Base-by-base conservation (phyloP, 2,113 vertebrate genomes). In the Cromileptes altivelis region DNA sequence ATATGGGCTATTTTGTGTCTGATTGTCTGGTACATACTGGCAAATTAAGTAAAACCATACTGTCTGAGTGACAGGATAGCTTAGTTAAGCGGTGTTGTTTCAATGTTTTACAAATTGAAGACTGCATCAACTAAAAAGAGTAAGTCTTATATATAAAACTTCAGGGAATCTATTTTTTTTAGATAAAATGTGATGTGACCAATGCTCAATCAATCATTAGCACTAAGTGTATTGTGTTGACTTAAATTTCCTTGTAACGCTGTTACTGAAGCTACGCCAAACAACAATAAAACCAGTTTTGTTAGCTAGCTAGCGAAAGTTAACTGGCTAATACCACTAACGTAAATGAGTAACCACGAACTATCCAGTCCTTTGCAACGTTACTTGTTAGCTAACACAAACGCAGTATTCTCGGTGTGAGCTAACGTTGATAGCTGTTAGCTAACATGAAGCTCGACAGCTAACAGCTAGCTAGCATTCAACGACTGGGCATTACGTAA, bases 401-500 rank as follows among this genome's bases (percentile, higher is more conserved):
- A 70, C 10, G 0, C 19, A 61, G n/a, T 19, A 2, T 49, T 13
- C 19, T 40, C 25, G 19, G 6, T 21, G 2, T 56, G 45, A 21
- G 25, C 42, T 45, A 45, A 45, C 42, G 42, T 12, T 12, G 42
- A 10, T 45, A 45, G 42, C 42, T 12, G 33, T 37, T 37, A 71
- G 72, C 63, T 74, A 33, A 58, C 64, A 17, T 33, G 45, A 64
- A 71, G 68, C 69, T 70, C 58, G 33, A 33, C n/a, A 81, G 80
- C 77, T 85, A 80, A 30, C 76, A 58, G 73, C 68, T 45, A 55
- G 23, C 37, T 79, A 89, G 52, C 68, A 18, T 42, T 53, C 12
- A 40, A 4, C 21, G 33, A 6, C 49, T 61, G 13, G 6, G 8
- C 17, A 53, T 85, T 85, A 88, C 72, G 65, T 82, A 90, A 90